Evolutionary conservation across 2,888 invertebrate species (phyloP).

Genomic region (Eupithecia exiguata): DNA sequence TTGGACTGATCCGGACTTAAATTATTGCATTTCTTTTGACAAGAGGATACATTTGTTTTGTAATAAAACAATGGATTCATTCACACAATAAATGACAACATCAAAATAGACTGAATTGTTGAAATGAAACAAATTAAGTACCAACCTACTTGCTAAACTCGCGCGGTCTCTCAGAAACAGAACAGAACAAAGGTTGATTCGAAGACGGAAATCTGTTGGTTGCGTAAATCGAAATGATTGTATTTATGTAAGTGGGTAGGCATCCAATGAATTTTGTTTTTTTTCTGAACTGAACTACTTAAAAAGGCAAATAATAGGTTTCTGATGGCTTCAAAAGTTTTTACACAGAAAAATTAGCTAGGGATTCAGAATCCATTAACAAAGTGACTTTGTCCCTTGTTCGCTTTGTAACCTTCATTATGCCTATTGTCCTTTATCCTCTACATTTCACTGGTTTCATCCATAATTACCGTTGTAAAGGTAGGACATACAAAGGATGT

Average conservation of each 20-base stretch:
- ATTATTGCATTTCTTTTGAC: neutral
- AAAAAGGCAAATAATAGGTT: neutral
- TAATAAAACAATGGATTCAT: neutral
- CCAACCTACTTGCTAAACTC: neutral
- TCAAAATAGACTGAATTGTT: neutral
- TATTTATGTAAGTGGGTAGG: neutral
- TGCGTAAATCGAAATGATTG: neutral
- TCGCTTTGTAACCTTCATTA: neutral
- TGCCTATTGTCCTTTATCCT: neutral
- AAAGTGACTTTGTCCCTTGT: neutral
- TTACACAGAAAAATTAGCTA: neutral
- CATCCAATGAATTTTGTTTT: neutral
- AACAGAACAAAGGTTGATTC: neutral
- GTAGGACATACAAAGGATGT: slow-evolving; percentile 7
- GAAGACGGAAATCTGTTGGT: neutral
- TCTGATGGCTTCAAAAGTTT: neutral
- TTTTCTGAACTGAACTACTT: neutral
- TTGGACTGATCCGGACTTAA: slow-evolving; percentile 26
- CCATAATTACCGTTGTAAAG: slow-evolving; percentile 3
- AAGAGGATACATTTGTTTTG: neutral
- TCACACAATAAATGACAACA: neutral
- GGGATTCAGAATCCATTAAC: neutral
- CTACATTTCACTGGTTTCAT: neutral
- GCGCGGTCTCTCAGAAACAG: neutral
- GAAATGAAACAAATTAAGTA: neutral